Evolutionary conservation across 2,888 invertebrate species (phyloP).

Genomic region (Lomographa bimaculata): DNA sequence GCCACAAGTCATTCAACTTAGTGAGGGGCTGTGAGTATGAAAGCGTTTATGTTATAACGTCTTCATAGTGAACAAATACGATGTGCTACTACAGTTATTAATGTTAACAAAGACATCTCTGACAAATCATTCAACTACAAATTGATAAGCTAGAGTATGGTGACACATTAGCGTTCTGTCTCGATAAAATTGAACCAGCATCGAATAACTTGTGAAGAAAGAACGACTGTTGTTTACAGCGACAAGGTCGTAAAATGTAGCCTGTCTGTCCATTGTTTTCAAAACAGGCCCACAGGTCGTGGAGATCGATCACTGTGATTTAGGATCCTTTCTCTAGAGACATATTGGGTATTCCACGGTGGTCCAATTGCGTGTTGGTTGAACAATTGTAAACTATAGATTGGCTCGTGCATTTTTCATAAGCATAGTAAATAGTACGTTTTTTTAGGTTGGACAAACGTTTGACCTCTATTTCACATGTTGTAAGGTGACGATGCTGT

Average conservation of each 20-base stretch:
- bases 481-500: too few relatives aligned
- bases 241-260: slow-evolving; percentile 19
- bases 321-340: slow-evolving; percentile 29
- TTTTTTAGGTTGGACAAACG: too few relatives aligned
- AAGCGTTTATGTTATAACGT: too few relatives aligned
- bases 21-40: too few relatives aligned
- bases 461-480: too few relatives aligned
- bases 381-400: too few relatives aligned
- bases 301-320: slow-evolving; percentile 37
- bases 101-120: slow-evolving; percentile 11
- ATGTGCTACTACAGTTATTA: too few relatives aligned
- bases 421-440: too few relatives aligned
- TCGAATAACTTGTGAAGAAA: not conserved
- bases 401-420: too few relatives aligned
- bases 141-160: too few relatives aligned
- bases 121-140: slow-evolving; percentile 20
- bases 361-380: slow-evolving; percentile 19
- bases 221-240: slow-evolving; percentile 5
- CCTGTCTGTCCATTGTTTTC: slow-evolving; percentile 16
- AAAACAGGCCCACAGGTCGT: slow-evolving; percentile 16
- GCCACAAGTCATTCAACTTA: too few relatives aligned
- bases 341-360: slow-evolving; percentile 21
- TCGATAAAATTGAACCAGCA: slow-evolving; percentile 1
- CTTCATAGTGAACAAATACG: too few relatives aligned
- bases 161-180: slow-evolving; percentile 1